phyloP scores from a whole-genome alignment of 2,888 invertebrate genomes.

The Drosophila neotestacea region DNA sequence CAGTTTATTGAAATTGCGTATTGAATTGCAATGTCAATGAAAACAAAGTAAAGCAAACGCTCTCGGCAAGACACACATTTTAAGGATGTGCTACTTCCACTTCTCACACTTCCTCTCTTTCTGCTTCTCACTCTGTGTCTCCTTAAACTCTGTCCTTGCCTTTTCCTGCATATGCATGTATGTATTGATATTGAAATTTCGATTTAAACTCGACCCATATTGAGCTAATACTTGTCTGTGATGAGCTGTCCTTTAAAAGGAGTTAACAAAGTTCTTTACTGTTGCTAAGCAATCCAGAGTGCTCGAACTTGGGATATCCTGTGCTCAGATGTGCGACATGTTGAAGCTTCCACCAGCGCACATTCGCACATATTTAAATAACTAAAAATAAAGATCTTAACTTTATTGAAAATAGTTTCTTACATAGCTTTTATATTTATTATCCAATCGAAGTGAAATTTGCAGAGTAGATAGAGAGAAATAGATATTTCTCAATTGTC shows the following conservation, averaged over 20 bases:
- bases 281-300: background rate
- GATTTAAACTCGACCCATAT: constrained; percentile 6
- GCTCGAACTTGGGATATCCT: background rate
- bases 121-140: background rate
- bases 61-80: constrained; percentile 11
- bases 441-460: no score
- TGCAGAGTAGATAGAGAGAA: no score
- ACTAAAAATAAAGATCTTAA: no score
- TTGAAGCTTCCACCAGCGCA: background rate
- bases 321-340: background rate
- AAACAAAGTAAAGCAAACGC: constrained; percentile 21
- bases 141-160: background rate
- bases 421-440: no score
- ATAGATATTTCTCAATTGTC: no score
- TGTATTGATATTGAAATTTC: constrained; percentile 24
- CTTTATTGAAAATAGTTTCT: no score
- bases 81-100: background rate
- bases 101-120: background rate
- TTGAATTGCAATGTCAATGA: constrained; percentile 50
- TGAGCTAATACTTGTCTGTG: constrained; percentile 5
- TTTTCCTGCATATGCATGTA: background rate
- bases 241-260: background rate
- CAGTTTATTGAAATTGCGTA: constrained; percentile 72
- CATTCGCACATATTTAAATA: no score
- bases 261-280: background rate